phyloP scores from a whole-genome alignment of 2,888 invertebrate genomes.

The Gastrophysa polygoni region DNA sequence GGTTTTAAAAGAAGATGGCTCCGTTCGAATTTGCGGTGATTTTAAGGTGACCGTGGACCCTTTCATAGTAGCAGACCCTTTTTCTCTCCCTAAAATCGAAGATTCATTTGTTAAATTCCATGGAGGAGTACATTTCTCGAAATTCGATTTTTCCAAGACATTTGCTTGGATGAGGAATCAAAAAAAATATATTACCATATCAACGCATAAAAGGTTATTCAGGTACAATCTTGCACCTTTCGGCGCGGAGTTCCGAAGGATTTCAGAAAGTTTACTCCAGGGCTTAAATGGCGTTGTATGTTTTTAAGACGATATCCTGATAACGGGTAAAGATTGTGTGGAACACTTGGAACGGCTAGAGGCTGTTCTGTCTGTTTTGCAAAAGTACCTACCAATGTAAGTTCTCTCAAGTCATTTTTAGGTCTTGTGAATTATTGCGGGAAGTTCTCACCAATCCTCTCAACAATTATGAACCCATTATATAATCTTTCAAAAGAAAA shows the following conservation, averaged over 20 bases:
- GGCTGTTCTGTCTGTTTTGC: too few species aligned
- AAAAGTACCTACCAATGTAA: constrained; percentile 10
- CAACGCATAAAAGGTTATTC: background rate
- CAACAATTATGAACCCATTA: too few species aligned
- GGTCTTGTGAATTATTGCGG: background rate
- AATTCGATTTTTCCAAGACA: too few species aligned
- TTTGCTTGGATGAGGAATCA: too few species aligned
- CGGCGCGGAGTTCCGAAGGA: constrained; percentile 3
- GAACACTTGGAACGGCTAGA: constrained; percentile 16
- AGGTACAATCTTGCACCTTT: background rate
- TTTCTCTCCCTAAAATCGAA: too few species aligned
- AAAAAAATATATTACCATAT: too few species aligned
- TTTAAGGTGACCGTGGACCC: too few species aligned
- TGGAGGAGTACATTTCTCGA: too few species aligned
- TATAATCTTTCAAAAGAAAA: constrained; percentile 3
- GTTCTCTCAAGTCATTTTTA: background rate
- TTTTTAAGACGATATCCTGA: constrained; percentile 32
- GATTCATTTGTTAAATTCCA: too few species aligned
- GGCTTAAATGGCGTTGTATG: constrained; percentile 14
- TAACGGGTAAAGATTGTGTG: constrained; percentile 28
- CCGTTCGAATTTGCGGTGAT: too few species aligned
- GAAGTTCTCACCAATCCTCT: too few species aligned
- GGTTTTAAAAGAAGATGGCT: background rate
- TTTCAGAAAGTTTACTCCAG: background rate
- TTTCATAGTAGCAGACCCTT: too few species aligned